Conservation (phyloP, 2,888 invertebrate species). For the Hartigia nigra region DNA sequence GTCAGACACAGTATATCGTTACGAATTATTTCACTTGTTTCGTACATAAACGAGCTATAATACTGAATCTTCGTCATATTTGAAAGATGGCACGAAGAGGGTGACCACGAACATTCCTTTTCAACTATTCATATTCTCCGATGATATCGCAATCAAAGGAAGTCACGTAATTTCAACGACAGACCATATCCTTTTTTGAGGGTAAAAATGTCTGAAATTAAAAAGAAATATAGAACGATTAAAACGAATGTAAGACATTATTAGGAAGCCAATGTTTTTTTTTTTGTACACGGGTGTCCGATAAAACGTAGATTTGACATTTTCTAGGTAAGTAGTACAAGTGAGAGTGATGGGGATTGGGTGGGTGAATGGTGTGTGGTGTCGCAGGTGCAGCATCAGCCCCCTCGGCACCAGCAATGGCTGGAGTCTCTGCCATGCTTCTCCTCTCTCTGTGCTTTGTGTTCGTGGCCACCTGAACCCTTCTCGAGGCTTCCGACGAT, state of each 20-base stretch:
- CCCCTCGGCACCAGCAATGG: slow-evolving; percentile 61
- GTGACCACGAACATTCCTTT: neutral
- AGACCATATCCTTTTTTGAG: neutral
- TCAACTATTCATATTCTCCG: neutral
- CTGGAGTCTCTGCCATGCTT: slow-evolving; percentile 66
- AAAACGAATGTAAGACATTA: neutral
- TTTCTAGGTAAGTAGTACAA: slow-evolving; percentile 49
- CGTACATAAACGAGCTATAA: neutral
- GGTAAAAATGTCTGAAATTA: neutral
- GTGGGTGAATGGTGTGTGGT: slow-evolving; percentile 63
- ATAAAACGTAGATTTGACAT: slow-evolving; percentile 13
- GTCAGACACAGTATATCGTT: neutral
- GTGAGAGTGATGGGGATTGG: slow-evolving; percentile 47
- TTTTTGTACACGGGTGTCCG: neutral
- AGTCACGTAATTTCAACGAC: neutral
- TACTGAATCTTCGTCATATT: neutral
- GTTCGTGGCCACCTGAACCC: slow-evolving; percentile 66
- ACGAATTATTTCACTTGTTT: neutral
- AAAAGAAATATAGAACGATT: neutral
- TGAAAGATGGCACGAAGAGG: neutral
- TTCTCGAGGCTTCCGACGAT: slow-evolving; percentile 61
- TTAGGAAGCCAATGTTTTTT: neutral
- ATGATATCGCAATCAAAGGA: neutral
- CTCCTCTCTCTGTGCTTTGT: slow-evolving; percentile 67
- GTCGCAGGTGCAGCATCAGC: slow-evolving; percentile 66